Evolutionary conservation across 2,113 vertebrate genomes (phyloP), one percentile per base, ranked within the genome.

Genomic region (Sorex fumeus): DNA sequence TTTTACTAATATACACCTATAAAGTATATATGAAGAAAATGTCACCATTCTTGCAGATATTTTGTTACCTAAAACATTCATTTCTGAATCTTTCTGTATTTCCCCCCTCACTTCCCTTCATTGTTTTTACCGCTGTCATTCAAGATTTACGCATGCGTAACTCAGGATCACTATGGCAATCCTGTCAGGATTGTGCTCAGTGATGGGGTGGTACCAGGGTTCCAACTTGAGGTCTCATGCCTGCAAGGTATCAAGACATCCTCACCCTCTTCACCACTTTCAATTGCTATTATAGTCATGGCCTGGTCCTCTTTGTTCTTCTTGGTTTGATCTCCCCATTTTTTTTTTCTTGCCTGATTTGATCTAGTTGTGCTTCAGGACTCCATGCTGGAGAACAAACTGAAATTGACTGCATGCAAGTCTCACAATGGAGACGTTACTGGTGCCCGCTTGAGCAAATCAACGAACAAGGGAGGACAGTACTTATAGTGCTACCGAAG

Each of bases 261-360:
- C 15, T 36, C 36, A 9, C 8, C 60, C 78, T 43, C n/a, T 64
- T 47, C n/a, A 1, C 13, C 15, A 3, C 47, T 64, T 40, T 28
- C 16, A 30, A 45, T 69, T 76, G 76, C 47, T 76, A 13, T 27
- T 3, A 6, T 2, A n/a, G 27, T 43, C 15, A 1, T 30, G 27
- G 18, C 64, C 3, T 81, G 47, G 19, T 64, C 21, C 10, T 60
- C 28, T 36, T 30, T 50, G 47, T 84, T 75, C 72, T 18, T 18
- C 21, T 67, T 4, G 25, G 19, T 30, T 30, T 43, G 43, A 3
- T 0, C 11, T 87, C 87, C 10, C 30, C 32, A 2, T 16, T 88
- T 71, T 72, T 71, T 72, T 66, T 40, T 76, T 71, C 80, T 71
- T 84, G 40, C 34, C 50, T 90, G 70, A 64, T 25, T 32, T n/a